Conservation (phyloP, 2,113 vertebrate species). For the Elachura formosa region DNA sequence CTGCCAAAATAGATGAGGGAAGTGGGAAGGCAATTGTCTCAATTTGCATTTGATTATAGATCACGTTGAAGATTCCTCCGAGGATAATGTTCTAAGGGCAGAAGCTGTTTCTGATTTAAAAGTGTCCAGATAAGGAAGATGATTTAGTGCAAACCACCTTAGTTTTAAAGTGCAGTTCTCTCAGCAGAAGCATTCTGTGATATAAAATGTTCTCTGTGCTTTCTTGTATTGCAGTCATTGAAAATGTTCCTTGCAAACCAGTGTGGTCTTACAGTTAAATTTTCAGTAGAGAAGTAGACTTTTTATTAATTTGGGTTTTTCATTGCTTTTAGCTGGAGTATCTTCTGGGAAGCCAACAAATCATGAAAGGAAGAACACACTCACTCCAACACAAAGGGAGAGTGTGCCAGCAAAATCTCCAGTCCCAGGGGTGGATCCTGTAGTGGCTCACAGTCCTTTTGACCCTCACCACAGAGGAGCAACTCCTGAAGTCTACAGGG, state of each 20-base stretch:
- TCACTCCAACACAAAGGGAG: constrained; percentile 93
- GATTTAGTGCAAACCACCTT: neutral
- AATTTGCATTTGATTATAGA: neutral
- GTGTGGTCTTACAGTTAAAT: neutral
- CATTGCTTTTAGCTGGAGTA: constrained; percentile 72
- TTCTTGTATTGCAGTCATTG: neutral
- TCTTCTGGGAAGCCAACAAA: constrained; percentile 82
- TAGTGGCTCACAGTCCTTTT: constrained; percentile 88
- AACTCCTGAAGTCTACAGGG: constrained; percentile 83
- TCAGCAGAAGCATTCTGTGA: neutral
- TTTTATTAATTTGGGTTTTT: neutral
- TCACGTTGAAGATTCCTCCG: neutral
- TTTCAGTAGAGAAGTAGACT: neutral
- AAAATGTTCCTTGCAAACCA: neutral
- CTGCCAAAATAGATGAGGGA: neutral
- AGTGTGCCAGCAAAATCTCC: constrained; percentile 91
- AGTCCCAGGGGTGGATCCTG: constrained; percentile 84
- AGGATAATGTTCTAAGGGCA: neutral
- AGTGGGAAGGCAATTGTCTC: neutral
- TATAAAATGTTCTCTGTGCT: neutral
- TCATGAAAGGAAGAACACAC: constrained; percentile 89
- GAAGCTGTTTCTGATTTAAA: neutral
- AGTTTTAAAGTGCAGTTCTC: neutral
- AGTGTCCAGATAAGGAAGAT: neutral
- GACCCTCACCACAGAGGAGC: constrained; percentile 88